These are phyloP conservation scores for Gadopsis marmoratus DNA, from an alignment of 2,797 vertebrate genomes.

Conservation along the genomic window DNA sequence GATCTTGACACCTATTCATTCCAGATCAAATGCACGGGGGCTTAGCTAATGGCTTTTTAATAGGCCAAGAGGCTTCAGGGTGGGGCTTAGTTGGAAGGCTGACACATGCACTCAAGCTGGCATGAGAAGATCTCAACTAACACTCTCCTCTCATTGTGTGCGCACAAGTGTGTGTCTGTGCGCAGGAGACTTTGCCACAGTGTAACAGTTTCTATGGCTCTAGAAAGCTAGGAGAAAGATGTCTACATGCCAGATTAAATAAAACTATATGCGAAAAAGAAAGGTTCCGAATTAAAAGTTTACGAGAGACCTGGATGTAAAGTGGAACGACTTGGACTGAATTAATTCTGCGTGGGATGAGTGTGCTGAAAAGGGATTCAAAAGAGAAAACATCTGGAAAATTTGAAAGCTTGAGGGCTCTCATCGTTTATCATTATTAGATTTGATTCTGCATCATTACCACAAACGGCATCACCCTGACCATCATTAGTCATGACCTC, in stretches of 20 bases:
- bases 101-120: constrained; percentile 78
- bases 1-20: constrained; percentile 72
- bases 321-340: constrained; percentile 32
- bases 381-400: not conserved
- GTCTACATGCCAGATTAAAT: constrained; percentile 32
- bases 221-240: constrained; percentile 7
- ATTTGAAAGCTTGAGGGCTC: not conserved
- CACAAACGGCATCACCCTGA: constrained; percentile 42
- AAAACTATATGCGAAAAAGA: constrained; percentile 8
- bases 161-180: constrained; percentile 13
- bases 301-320: constrained; percentile 22
- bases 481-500: constrained; percentile 39
- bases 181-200: not conserved
- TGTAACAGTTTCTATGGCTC: constrained; percentile 13
- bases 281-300: constrained; percentile 36
- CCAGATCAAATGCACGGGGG: constrained; percentile 83
- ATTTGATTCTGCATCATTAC: constrained; percentile 42
- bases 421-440: constrained; percentile 23
- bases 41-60: constrained; percentile 94
- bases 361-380: constrained; percentile 1
- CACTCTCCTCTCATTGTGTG: constrained; percentile 48
- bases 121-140: constrained; percentile 58
- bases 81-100: constrained; percentile 84
- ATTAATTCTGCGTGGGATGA: constrained; percentile 14
- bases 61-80: constrained; percentile 85